Evolutionary conservation across 2,113 vertebrate species (phyloP), one percentile per base, ranked within the genome.

Genomic region (Diglossa brunneiventris): DNA sequence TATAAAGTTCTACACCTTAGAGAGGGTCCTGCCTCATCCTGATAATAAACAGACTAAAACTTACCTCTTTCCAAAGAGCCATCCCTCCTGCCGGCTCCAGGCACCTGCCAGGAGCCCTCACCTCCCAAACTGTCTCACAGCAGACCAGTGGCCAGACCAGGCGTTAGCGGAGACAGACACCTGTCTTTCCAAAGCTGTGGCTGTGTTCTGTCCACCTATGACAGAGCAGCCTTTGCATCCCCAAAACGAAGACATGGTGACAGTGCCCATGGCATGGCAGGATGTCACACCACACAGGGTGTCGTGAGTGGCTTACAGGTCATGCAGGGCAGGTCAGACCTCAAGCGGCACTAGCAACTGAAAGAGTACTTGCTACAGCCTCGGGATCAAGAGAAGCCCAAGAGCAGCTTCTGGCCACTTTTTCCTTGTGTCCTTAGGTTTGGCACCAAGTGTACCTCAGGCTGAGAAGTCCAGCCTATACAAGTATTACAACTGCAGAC

Each of bases 241-340:
- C 62, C 56, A 31, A 35, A 73, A 47, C 11, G 22, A 72, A 55
- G 42, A 28, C 10, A 10, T 0, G 1, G 44, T 63, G 58, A 67
- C n/a, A 41, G 58, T 28, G 42, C 11, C 47, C 0, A 0, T 47
- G n/a, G 28, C 0, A 1, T 20, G 55, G 49, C 50, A 82, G 49
- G 64, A 77, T 0, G 0, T 56, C 69, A 50, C 58, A 50, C 5
- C 6, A 3, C 2, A 1, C 27, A 81, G 30, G 59, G 13, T 35
- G n/a, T 15, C 17, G 28, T 3, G 3, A 49, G 44, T 26, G 59
- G 46, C 58, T 50, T 35, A 26, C 11, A 58, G 62, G 31, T 33
- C 37, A 5, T 2, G 10, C 46, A 75, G 47, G 44, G 20, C 68
- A 59, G 53, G 24, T 44, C 77, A 69, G 37, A 35, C 30, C 28